Evolutionary conservation across 2,888 invertebrate genomes (phyloP).

Genomic region (Trissoscelio sp.): DNA sequence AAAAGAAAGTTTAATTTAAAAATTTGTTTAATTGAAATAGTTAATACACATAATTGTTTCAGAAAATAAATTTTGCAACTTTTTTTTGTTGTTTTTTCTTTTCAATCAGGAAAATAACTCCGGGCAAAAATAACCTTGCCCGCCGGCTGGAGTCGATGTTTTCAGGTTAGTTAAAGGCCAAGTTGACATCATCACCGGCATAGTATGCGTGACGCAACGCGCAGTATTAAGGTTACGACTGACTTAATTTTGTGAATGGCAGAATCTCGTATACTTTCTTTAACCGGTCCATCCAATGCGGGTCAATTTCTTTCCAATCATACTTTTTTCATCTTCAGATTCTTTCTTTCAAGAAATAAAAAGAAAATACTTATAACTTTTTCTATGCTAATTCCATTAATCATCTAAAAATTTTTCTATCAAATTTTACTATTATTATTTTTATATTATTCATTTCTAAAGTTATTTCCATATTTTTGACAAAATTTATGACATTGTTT

Average conservation of each 20-base stretch:
- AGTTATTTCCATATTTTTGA: no score
- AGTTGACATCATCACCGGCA: slow-evolving; percentile 81
- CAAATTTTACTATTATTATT: no score
- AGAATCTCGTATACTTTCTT: slow-evolving; percentile 26
- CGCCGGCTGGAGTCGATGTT: slow-evolving; percentile 61
- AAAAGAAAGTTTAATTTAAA: neutral
- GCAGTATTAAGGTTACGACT: slow-evolving; percentile 76
- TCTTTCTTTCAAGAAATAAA: no score
- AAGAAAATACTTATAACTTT: no score
- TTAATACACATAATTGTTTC: neutral
- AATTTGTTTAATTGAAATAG: no score
- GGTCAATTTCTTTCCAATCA: neutral
- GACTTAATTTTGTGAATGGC: slow-evolving; percentile 67
- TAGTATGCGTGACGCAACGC: slow-evolving; percentile 81
- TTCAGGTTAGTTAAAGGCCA: slow-evolving; percentile 66
- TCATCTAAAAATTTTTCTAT: no score
- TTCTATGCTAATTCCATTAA: no score
- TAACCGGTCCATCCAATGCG: neutral
- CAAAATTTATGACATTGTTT: no score
- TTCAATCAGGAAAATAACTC: slow-evolving; percentile 39
- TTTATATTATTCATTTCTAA: no score
- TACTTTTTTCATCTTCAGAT: neutral
- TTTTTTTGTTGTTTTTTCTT: slow-evolving; percentile 16
- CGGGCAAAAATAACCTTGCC: slow-evolving; percentile 60
- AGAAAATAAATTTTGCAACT: neutral